Conservation (phyloP, 2,888 invertebrate species). For the Scaptomyza caliginosa region DNA sequence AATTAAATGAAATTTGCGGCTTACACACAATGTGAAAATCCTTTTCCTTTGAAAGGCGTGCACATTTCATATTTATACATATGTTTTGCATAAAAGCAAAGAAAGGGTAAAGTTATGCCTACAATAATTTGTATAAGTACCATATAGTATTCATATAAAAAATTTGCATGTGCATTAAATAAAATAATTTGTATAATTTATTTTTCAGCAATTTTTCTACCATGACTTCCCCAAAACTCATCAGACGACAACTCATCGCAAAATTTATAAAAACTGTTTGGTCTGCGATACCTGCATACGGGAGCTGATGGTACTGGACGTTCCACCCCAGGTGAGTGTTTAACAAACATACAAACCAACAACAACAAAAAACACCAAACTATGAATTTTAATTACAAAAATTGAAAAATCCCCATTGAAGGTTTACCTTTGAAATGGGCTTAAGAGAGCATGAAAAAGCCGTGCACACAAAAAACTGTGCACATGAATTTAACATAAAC, state of each 20-base stretch:
- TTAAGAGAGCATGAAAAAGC: background rate
- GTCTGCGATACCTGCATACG: conserved; percentile 84
- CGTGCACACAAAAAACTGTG: background rate
- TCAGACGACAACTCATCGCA: conserved; percentile 83
- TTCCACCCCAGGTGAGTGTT: conserved; percentile 84
- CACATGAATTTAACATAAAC: background rate
- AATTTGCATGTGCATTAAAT: background rate
- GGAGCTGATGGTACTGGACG: conserved; percentile 85
- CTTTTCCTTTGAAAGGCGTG: background rate
- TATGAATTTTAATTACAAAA: conserved; percentile 41
- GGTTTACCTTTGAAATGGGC: background rate
- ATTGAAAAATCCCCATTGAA: background rate
- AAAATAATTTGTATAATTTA: conserved; percentile 7
- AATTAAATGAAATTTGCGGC: background rate
- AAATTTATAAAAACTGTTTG: conserved; percentile 84
- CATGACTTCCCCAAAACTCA: conserved; percentile 84
- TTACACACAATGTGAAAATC: background rate
- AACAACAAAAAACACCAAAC: background rate
- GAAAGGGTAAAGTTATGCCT: background rate
- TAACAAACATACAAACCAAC: background rate
- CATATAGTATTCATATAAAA: background rate
- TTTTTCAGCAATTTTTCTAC: conserved; percentile 84
- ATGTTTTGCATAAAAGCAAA: conserved; percentile 24
- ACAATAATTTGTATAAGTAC: background rate
- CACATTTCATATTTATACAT: conserved; percentile 34